Base-by-base conservation (phyloP, 2,797 vertebrate species). In the Calcarius lapponicus region DNA sequence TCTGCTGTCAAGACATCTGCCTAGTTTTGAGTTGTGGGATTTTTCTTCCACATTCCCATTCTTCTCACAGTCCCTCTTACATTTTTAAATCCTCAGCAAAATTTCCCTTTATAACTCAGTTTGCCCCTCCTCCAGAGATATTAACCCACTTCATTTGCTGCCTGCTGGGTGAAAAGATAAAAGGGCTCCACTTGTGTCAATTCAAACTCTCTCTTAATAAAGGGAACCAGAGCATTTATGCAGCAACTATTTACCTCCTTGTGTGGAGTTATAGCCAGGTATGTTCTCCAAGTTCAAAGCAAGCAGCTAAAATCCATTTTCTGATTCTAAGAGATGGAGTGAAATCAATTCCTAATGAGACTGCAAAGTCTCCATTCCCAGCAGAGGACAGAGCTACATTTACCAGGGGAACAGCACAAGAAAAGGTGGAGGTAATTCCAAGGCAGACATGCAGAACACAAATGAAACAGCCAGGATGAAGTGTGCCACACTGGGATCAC, bases 241-340 rank as follows among this genome's bases (percentile, higher is more conserved):
- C 54, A 87, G 43, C 31, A 89, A 58, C 78, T 70, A 28, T 87
- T 93, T 95, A 87, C 43, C 48, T 89, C 67, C 66, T 94, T 56
- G 56, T 13, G 17, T 51, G 28, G 38, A 1, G 0, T 67, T 83
- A 81, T 4, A 88, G 51, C 51, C 73, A 92, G 47, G 36, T 64
- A 60, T 48, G 47, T 84, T 42, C 66, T 75, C 31, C 0, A 17
- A 58, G 48, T 70, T 76, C 66, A 87, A 93, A 93, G 25, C 20
- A 62, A 62, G 53, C 32, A 57, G 38, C 32, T 92, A 31, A 92
- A 89, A 89, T 45, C 53, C 65, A 70, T 75, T 61, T 69, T 80
- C n/a, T 57, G 10, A 32, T 36, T 45, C 29, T 11, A 36, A 54
- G 34, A 31, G 36, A 67, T 14, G n/a, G 43, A 79, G 5, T 17